phyloP scores from a whole-genome alignment of 2,113 vertebrate species.

The Ciconia boyciana region DNA sequence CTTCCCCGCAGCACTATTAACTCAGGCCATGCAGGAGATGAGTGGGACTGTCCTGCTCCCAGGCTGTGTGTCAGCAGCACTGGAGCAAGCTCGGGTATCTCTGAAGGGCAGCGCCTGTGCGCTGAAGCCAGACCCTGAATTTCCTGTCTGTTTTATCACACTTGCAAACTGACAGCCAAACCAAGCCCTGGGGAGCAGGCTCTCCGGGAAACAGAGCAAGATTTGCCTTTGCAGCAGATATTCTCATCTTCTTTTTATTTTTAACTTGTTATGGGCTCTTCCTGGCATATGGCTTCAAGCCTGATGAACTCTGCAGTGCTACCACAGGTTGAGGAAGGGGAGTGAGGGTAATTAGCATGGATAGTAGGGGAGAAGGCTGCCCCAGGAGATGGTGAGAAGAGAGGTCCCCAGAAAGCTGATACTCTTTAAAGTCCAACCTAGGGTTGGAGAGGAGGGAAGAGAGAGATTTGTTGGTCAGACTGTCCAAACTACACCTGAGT shows the following conservation, averaged over 20 bases:
- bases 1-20: neutral
- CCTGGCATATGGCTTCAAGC: neutral
- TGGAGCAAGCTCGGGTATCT: neutral
- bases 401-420: neutral
- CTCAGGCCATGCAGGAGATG: neutral
- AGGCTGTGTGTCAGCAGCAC: neutral
- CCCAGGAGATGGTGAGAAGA: neutral
- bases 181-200: neutral
- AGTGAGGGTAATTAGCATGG: accelerated
- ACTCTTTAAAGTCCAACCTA: neutral
- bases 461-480: neutral
- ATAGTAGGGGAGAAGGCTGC: neutral
- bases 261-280: neutral
- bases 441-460: neutral
- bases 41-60: neutral
- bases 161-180: neutral
- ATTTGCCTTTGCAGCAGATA: neutral
- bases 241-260: neutral
- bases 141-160: slow-evolving; percentile 22
- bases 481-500: neutral
- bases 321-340: neutral
- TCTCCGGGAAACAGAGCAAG: neutral
- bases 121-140: slow-evolving; percentile 14
- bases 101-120: neutral
- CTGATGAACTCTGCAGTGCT: neutral